These are phyloP conservation scores for Hemibagrus guttatus DNA, from an alignment of 2,797 vertebrate species.

Conservation along the genomic window DNA sequence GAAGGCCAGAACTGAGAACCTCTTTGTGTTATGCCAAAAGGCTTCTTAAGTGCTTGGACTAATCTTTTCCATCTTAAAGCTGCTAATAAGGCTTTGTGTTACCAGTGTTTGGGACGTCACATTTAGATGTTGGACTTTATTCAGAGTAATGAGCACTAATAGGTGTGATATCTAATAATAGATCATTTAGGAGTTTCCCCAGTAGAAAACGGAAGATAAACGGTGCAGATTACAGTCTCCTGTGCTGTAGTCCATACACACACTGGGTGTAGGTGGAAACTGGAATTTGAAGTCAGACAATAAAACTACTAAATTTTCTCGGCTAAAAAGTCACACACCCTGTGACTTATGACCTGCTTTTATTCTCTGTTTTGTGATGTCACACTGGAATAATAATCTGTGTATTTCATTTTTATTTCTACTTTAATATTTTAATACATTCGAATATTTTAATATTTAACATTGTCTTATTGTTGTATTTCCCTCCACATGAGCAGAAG, in stretches of 20 bases:
- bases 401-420: background rate
- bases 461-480: conserved; percentile 9
- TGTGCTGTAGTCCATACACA: background rate
- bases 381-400: background rate
- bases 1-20: conserved; percentile 28
- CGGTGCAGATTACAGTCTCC: background rate
- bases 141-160: background rate
- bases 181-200: background rate
- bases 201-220: background rate
- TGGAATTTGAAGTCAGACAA: conserved; percentile 18
- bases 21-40: conserved; percentile 19
- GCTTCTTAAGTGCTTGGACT: background rate
- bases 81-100: background rate
- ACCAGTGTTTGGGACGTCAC: background rate
- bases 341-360: background rate
- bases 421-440: too few species aligned
- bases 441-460: background rate
- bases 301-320: background rate
- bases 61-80: background rate
- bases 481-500: conserved; percentile 73
- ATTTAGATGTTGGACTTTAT: background rate
- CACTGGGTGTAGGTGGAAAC: background rate
- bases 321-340: background rate
- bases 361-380: conserved; percentile 2
- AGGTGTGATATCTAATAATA: background rate